Evolutionary conservation across 2,888 invertebrate genomes (phyloP).

Genomic region (Lampropteryx suffumata): DNA sequence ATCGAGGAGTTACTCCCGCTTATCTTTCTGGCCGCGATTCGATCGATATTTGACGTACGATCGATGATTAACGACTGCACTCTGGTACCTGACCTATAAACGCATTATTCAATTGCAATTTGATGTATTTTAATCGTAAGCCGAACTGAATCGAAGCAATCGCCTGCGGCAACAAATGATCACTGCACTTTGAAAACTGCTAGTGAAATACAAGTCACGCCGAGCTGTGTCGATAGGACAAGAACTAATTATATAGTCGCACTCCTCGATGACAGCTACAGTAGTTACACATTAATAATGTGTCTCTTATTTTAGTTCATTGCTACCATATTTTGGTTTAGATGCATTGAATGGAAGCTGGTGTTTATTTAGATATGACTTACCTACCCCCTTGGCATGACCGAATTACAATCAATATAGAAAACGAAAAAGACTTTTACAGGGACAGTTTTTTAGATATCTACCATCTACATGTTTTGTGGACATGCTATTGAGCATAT

Average conservation of each 20-base stretch:
- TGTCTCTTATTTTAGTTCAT: slow-evolving; percentile 19
- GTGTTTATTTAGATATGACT: too few relatives aligned
- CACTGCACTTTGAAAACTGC: neutral
- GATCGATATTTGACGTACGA: slow-evolving; percentile 56
- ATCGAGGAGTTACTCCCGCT: slow-evolving; percentile 36
- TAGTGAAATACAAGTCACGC: neutral
- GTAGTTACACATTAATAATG: slow-evolving; percentile 23
- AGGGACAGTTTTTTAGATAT: too few relatives aligned
- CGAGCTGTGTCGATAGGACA: neutral
- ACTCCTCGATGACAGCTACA: slow-evolving; percentile 24
- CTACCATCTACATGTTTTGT: too few relatives aligned
- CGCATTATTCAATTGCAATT: slow-evolving; percentile 41
- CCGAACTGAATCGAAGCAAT: neutral
- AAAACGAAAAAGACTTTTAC: too few relatives aligned
- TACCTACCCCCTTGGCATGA: too few relatives aligned
- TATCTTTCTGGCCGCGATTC: slow-evolving; percentile 64
- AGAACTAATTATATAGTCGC: slow-evolving; percentile 24
- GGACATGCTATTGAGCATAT: too few relatives aligned
- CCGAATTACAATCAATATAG: too few relatives aligned
- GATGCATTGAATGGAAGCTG: too few relatives aligned
- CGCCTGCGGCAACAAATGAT: neutral
- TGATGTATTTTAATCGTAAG: slow-evolving; percentile 28
- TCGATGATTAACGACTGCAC: slow-evolving; percentile 49
- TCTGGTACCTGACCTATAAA: slow-evolving; percentile 49
- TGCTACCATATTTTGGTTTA: slow-evolving; percentile 11